Base-by-base conservation (phyloP, 2,888 invertebrate genomes). In the Xanthia togata region DNA sequence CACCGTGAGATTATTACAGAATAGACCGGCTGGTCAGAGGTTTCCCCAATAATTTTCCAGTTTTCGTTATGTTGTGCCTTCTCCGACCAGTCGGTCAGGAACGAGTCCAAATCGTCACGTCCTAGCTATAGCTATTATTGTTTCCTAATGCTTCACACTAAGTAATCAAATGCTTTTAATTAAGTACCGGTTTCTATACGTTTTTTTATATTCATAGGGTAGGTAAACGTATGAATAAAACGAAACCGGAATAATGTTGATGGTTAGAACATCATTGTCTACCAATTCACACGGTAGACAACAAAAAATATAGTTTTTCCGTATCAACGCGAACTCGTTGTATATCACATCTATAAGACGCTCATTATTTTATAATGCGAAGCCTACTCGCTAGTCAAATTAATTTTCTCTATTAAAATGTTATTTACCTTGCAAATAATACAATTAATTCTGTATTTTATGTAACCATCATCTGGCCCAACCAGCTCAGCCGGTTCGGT, bases 231-330 rank as follows among this genome's bases (percentile, higher is more conserved):
- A 68, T 53, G 23, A 50, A 23, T 50, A 38, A 62, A 23, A 41
- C 14, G 6, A 63, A 44, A 53, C 38, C 55, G 11, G 14, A 67
- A 8, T 67, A 14, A 67, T 47, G 47, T 41, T 50, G 26, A 65
- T 47, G 41, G 20, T 64, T 70, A 26, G 41, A 65, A 65, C 35
- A 62, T 60, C 17, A 76, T 76, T 78, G 68, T 80, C 47, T 60
- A 20, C 38, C 23, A 71, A 68, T 78, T 82, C 78, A 64, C 82
- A 73, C 55, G 68, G 35, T 8, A 31, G 9, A 64, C 4, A 63
- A 59, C 44, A 81, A 70, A 81, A 73, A 80, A 70, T 50, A 50
- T 44, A 14, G 6, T 55, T 72, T n/a, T 65, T 62, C 8, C 41
- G 20, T 53, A 53, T 55, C n/a, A 64, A 23, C 31, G 41, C 6